A percentile compares a stretch with the other conserved stretches of the same genome.
These are phyloP conservation scores for Brachypalpus laphriformis DNA, from an alignment of 2,888 invertebrate species.

Conservation along the genomic window DNA sequence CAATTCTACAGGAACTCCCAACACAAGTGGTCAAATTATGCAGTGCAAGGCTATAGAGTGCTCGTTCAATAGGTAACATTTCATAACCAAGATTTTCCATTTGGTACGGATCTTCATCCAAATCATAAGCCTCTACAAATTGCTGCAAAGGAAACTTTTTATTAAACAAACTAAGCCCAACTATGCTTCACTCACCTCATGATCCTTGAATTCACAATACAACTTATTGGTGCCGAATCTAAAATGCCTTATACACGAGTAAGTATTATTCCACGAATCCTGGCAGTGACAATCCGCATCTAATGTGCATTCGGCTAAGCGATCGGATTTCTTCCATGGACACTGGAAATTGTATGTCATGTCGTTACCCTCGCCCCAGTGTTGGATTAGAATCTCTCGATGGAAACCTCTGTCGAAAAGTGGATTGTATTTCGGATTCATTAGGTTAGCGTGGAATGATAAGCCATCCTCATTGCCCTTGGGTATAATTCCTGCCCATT, in stretches of 20 bases:
- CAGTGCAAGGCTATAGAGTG: slow-evolving; percentile 83
- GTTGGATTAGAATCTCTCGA: slow-evolving; percentile 89
- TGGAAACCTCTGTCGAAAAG: slow-evolving; percentile 77
- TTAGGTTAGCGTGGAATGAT: slow-evolving; percentile 83
- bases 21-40: slow-evolving; percentile 79
- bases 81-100: slow-evolving; percentile 85
- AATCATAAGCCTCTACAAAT: slow-evolving; percentile 91
- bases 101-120: slow-evolving; percentile 88
- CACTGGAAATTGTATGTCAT: slow-evolving; percentile 85
- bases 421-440: slow-evolving; percentile 71
- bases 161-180: background rate
- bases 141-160: slow-evolving; percentile 83
- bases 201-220: slow-evolving; percentile 83
- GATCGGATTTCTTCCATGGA: slow-evolving; percentile 84
- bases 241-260: slow-evolving; percentile 89
- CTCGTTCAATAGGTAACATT: slow-evolving; percentile 84
- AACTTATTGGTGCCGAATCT: slow-evolving; percentile 82
- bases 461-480: slow-evolving; percentile 86
- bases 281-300: slow-evolving; percentile 92
- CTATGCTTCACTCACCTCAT: slow-evolving; percentile 79
- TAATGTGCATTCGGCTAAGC: slow-evolving; percentile 86
- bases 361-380: slow-evolving; percentile 89
- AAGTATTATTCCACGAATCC: slow-evolving; percentile 93
- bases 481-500: slow-evolving; percentile 85
- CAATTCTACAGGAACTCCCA: slow-evolving; percentile 78